Percentiles rank a stretch among this genome's conserved stretches.
These are phyloP conservation scores for Ophion ventricosus DNA, from an alignment of 2,888 invertebrate species.

Conservation along the genomic window DNA sequence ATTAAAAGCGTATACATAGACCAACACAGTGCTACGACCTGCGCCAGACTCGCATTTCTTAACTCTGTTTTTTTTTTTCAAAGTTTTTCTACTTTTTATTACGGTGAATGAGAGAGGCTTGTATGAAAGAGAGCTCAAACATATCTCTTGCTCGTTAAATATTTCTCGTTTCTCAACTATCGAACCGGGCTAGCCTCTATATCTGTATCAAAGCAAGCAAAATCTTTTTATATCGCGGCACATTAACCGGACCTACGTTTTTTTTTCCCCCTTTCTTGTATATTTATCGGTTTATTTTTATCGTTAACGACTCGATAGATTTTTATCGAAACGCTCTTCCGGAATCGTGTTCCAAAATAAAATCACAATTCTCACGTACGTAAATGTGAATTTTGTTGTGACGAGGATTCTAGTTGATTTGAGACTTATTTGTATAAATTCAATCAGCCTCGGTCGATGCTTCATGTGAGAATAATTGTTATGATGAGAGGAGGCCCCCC, in stretches of 20 bases:
- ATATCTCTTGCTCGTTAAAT: slow-evolving; percentile 51
- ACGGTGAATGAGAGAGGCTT: slow-evolving; percentile 27
- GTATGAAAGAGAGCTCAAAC: slow-evolving; percentile 41
- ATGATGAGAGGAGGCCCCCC: background rate
- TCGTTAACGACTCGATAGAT: background rate
- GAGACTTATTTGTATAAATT: too few relatives aligned
- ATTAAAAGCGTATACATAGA: slow-evolving; percentile 30
- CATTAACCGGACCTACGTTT: background rate
- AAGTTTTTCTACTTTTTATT: slow-evolving; percentile 6
- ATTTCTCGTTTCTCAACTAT: slow-evolving; percentile 57
- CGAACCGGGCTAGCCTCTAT: slow-evolving; percentile 13
- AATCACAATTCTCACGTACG: background rate
- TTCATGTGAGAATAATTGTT: background rate
- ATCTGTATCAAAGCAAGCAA: slow-evolving; percentile 26
- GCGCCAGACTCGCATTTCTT: slow-evolving; percentile 18
- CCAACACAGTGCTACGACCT: slow-evolving; percentile 11
- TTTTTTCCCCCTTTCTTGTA: background rate
- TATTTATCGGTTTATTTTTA: background rate
- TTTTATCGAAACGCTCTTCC: background rate
- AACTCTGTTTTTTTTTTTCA: slow-evolving; percentile 12
- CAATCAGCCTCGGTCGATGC: background rate
- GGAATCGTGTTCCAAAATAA: background rate
- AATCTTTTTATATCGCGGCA: background rate
- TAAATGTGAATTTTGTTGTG: background rate
- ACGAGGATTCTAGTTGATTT: too few relatives aligned